Base-by-base conservation (phyloP, 2,113 vertebrate genomes). In the Triplophysa dalaica region DNA sequence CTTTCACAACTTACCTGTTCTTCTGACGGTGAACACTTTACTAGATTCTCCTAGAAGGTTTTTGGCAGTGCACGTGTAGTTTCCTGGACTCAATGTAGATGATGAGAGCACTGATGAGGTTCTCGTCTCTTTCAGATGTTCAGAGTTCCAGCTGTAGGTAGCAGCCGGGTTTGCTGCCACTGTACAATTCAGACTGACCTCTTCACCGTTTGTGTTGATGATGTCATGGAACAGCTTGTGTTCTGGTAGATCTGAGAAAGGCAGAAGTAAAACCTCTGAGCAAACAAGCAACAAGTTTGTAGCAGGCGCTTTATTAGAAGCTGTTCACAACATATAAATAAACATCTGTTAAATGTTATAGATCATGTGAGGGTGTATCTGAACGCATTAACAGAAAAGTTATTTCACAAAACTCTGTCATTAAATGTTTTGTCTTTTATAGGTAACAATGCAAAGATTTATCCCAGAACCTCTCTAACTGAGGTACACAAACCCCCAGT, bases 201-300 rank as follows among this genome's bases (percentile, higher is more conserved):
- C 10, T 33, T 33, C 6, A 17, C 29, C n/a, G 2, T 8, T 0
- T 7, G 81, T 1, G 22, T 82, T 76, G 33, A 89, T 14, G 0
- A n/a, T 84, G 83, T 90, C 85, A n/a, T 19, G 4, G 5, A 4
- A n/a, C 78, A 38, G 8, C 11, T 0, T 1, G 74, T 88, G 86
- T 2, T n/a, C 3, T 6, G 92, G 92, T 3, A 74, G n/a, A 82
- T 91, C 92, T 93, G 62, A 65, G 29, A 78, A 83, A n/a, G 29
- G 38, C 16, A 68, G 70, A 29, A 38, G 58, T 6, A 6, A 63
- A 70, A 61, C n/a, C 33, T 70, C 54, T 22, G 33, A 24, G 67
- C 21, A 68, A 60, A 11, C n/a, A 5, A 50, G 26, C 22, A 72
- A 5, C 50, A 29, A 21, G 19, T 62, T 24, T 17, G 14, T 7